Percentiles rank a stretch among this genome's conserved stretches.
phyloP scores from a whole-genome alignment of 1,140 invertebrate species.

The Pararge aegeria region DNA sequence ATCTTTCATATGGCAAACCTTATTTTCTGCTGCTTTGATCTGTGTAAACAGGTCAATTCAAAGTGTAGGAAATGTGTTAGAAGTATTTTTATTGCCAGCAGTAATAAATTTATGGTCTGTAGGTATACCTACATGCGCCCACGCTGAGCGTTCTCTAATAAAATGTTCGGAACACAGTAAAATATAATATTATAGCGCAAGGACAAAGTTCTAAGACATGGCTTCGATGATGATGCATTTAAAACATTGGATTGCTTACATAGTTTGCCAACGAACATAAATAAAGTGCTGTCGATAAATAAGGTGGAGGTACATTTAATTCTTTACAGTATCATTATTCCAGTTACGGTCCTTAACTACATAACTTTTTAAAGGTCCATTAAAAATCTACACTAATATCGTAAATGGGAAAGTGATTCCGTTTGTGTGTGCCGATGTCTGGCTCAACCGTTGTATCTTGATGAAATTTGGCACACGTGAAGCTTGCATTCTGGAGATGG shows the following conservation, averaged over 20 bases:
- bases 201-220: slow-evolving; percentile 37
- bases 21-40: slow-evolving; percentile 69
- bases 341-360: too few relatives aligned
- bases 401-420: too few relatives aligned
- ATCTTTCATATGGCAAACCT: slow-evolving; percentile 59
- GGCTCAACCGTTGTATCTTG: too few relatives aligned
- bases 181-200: slow-evolving; percentile 59
- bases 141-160: slow-evolving; percentile 55
- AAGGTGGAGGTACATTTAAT: too few relatives aligned
- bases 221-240: slow-evolving; percentile 2
- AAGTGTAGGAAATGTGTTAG: slow-evolving; percentile 76
- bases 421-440: too few relatives aligned
- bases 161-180: slow-evolving; percentile 50
- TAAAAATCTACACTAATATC: too few relatives aligned
- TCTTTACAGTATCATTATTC: too few relatives aligned
- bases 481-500: too few relatives aligned
- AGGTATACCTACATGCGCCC: slow-evolving; percentile 56
- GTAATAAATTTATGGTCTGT: slow-evolving; percentile 73
- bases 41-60: slow-evolving; percentile 74
- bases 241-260: background rate
- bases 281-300: background rate
- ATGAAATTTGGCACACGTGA: too few relatives aligned
- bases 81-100: slow-evolving; percentile 71
- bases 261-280: background rate
- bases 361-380: too few relatives aligned